A percentile compares a stretch with the other conserved stretches of the same genome.
These are phyloP conservation scores for Eulemur albifrons DNA, from an alignment of 2,797 vertebrate genomes.

Conservation along the genomic window DNA sequence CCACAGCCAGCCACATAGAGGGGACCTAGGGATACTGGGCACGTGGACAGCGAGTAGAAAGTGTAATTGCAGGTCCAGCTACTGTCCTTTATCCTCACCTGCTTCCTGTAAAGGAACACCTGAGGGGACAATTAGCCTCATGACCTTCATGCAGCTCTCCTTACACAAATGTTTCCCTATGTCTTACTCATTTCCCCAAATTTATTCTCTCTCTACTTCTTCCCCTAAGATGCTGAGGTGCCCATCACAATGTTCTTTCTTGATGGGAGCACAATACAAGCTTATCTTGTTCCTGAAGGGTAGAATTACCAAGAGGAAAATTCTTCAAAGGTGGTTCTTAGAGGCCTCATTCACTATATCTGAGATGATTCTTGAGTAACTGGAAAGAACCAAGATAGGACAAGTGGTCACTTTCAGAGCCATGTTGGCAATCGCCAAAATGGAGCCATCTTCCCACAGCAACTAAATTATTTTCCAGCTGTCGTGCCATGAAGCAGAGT, in stretches of 20 bases:
- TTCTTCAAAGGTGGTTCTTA: background rate
- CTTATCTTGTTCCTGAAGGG: background rate
- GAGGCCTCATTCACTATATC: background rate
- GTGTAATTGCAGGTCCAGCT: background rate
- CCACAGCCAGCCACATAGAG: background rate
- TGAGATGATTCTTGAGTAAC: background rate
- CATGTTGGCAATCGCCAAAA: background rate
- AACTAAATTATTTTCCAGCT: background rate
- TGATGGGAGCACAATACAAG: background rate
- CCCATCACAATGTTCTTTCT: background rate
- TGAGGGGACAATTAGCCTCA: background rate
- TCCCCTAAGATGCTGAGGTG: background rate
- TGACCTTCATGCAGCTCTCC: background rate
- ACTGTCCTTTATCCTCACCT: background rate
- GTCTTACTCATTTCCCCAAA: background rate
- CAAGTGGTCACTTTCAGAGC: background rate
- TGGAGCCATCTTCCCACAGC: background rate
- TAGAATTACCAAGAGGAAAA: background rate
- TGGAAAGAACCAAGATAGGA: background rate
- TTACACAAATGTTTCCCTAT: background rate
- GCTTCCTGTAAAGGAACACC: background rate
- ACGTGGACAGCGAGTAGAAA: background rate
- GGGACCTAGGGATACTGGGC: fast-evolving
- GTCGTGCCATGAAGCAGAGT: background rate
- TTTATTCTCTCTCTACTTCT: background rate